These are phyloP conservation scores for Smutsia gigantea DNA, from an alignment of 2,797 vertebrate species.

Conservation along the genomic window DNA sequence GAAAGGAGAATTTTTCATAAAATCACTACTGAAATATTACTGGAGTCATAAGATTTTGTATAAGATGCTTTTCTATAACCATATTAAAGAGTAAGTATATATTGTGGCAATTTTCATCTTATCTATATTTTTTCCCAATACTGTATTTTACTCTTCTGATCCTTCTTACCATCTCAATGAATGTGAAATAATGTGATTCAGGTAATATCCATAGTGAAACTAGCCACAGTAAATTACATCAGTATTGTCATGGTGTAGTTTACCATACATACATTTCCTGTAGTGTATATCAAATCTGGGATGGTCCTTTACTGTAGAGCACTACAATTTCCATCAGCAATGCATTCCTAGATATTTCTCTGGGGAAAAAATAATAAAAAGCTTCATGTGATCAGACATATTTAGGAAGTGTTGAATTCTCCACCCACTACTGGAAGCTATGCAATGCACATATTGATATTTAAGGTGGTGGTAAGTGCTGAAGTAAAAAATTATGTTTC, in stretches of 20 bases:
- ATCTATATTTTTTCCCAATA: neutral
- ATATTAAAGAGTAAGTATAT: neutral
- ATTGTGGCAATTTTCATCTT: neutral
- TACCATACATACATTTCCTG: neutral
- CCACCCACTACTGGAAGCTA: neutral
- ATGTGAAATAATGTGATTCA: neutral
- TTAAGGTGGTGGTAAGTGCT: neutral
- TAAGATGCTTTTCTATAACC: neutral
- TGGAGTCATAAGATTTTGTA: neutral
- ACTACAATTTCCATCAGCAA: neutral
- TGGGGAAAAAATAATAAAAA: neutral
- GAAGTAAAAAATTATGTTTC: neutral
- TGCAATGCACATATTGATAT: neutral
- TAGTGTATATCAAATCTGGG: neutral
- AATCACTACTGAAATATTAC: neutral
- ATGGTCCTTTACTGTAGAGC: neutral
- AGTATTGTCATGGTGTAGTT: neutral
- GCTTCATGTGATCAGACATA: neutral
- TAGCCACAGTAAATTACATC: neutral
- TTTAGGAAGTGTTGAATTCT: neutral
- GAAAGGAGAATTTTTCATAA: neutral
- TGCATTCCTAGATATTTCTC: neutral
- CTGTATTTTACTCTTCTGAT: neutral
- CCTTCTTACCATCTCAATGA: neutral
- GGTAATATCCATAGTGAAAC: neutral